Base-by-base conservation (phyloP, 2,113 vertebrate genomes). In the Mionectes macconnelli region DNA sequence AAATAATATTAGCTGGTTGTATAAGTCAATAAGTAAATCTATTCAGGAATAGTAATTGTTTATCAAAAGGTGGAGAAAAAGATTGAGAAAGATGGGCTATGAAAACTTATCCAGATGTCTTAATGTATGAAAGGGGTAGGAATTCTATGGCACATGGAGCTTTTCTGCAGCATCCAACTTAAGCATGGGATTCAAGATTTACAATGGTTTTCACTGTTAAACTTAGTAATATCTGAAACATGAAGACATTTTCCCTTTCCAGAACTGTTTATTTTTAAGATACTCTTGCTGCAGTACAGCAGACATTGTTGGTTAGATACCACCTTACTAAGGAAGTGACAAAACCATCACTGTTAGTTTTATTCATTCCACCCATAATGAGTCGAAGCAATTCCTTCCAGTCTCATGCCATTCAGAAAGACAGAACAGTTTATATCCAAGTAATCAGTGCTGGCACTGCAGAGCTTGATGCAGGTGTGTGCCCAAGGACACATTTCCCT, bases 351-450 rank as follows among this genome's bases (percentile, higher is more conserved):
- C 50, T 74, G 50, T 23, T 90, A 59, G 45, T 91, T 89, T 88
- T 84, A 66, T 67, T 94, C 55, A 47, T 77, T 53, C 67, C 75
- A 67, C 42, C 82, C 59, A 10, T 80, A 80, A 80, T 14, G 25
- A 93, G 49, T 17, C 52, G 68, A 68, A 87, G 57, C 47, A n/a
- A 94, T 92, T 92, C 93, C 79, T 95, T 89, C 90, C 90, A 86
- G 73, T n/a, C 82, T 22, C 49, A 59, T 40, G 52, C 80, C 80
- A 55, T 59, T 70, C 3, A 7, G 49, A 66, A 63, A 83, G 72
- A 13, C 9, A 3, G 82, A 80, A 55, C 33, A 10, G 1, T 27
- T 25, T 47, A 92, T 96, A 92, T 93, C 95, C 95, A 90, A 89
- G 95, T 93, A 97, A 94, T 86, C 64, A 23, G 33, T 22, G 83